Conservation (phyloP, 2,113 vertebrate species). For the Nothobranchius furzeri region DNA sequence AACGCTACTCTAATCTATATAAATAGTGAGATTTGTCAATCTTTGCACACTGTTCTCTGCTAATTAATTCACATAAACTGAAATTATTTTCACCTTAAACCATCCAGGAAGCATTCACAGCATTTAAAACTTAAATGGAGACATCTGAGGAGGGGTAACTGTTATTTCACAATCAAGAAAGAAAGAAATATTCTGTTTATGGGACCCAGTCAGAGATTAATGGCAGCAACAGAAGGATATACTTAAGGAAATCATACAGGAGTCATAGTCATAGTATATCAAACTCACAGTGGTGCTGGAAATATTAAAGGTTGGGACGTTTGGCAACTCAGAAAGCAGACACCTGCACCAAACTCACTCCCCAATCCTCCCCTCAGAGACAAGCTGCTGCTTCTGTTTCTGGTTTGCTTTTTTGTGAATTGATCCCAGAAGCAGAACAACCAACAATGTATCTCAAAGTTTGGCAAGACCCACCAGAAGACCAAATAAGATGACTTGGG, state of each 20-base stretch:
- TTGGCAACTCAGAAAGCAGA: neutral
- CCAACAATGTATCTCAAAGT: neutral
- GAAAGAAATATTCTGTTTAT: neutral
- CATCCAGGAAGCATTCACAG: too few relatives aligned
- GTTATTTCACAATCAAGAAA: neutral
- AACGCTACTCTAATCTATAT: too few relatives aligned
- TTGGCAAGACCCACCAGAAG: neutral
- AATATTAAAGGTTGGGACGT: neutral
- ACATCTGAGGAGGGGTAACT: neutral
- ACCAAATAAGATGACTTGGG: neutral
- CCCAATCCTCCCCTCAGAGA: neutral
- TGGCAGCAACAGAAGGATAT: neutral
- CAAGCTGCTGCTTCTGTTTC: neutral
- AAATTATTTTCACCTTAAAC: too few relatives aligned
- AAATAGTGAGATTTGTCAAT: too few relatives aligned
- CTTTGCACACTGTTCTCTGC: too few relatives aligned
- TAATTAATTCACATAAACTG: too few relatives aligned
- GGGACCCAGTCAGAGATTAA: neutral
- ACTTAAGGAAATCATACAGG: neutral
- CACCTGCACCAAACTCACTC: neutral
- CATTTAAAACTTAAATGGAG: too few relatives aligned
- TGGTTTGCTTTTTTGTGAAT: neutral
- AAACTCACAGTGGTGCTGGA: neutral
- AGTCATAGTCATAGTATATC: neutral
- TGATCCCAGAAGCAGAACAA: neutral